Conservation (phyloP, 2,888 invertebrate genomes). For the Euzophera pinguis region DNA sequence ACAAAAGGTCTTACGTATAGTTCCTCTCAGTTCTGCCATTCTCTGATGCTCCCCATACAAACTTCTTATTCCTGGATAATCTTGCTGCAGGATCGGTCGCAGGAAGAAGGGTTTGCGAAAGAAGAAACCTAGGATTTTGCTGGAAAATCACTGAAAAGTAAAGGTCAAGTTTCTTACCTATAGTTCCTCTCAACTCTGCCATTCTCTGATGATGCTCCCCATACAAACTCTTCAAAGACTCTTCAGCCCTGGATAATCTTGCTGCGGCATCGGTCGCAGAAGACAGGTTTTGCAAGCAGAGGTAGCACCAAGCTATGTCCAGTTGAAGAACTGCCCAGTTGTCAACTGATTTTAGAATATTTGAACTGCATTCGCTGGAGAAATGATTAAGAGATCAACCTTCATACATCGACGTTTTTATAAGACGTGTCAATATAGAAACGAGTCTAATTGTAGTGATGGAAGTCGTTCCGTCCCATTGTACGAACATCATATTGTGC, state of each 20-base stretch:
- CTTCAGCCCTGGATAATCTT: conserved; percentile 84
- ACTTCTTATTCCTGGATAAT: too few relatives aligned
- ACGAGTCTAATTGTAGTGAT: too few relatives aligned
- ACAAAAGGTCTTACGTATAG: not conserved
- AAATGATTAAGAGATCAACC: not conserved
- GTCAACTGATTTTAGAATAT: conserved; percentile 85
- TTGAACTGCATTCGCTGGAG: conserved; percentile 82
- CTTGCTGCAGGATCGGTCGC: too few relatives aligned
- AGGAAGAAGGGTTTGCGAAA: too few relatives aligned
- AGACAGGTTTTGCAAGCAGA: conserved; percentile 85
- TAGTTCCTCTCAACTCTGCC: conserved; percentile 56
- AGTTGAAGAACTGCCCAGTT: conserved; percentile 91
- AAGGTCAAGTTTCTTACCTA: too few relatives aligned
- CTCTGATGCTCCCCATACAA: too few relatives aligned
- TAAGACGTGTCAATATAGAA: too few relatives aligned
- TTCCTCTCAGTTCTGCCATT: not conserved
- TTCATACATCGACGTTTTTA: too few relatives aligned
- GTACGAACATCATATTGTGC: too few relatives aligned
- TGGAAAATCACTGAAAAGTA: too few relatives aligned
- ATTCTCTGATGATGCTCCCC: conserved; percentile 61
- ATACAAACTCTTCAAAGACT: conserved; percentile 80
- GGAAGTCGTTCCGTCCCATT: too few relatives aligned
- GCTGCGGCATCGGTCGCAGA: conserved; percentile 82
- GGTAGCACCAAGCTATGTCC: conserved; percentile 94
- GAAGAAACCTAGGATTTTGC: too few relatives aligned